These are phyloP conservation scores for Prionace glauca DNA, from an alignment of 2,797 vertebrate genomes.

Conservation along the genomic window DNA sequence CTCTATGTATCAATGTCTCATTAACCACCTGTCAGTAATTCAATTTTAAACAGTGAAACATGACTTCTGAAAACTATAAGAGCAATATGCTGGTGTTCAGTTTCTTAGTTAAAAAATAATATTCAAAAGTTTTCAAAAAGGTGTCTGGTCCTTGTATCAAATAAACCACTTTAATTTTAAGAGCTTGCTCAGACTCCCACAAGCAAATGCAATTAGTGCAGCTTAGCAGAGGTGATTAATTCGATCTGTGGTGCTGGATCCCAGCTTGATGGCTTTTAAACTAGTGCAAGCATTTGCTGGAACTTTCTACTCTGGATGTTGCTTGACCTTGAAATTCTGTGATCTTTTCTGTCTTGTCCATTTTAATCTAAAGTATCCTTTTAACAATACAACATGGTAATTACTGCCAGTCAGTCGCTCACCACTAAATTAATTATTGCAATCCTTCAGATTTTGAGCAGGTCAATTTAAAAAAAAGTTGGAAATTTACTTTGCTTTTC, in stretches of 20 bases:
- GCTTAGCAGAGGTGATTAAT: not conserved
- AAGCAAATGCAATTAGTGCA: not conserved
- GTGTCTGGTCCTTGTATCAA: not conserved
- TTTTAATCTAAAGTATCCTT: not conserved
- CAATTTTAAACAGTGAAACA: not conserved
- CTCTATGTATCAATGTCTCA: not conserved
- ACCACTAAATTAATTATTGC: not conserved
- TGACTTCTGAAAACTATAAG: not conserved
- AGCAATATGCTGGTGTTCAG: not conserved
- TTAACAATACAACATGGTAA: not conserved
- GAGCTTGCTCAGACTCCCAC: not conserved
- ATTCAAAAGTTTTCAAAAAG: not conserved
- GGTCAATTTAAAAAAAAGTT: not conserved
- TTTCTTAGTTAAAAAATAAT: not conserved
- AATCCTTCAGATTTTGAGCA: not conserved
- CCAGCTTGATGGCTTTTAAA: not conserved
- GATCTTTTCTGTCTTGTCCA: not conserved
- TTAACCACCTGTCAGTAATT: not conserved
- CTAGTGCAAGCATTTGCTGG: not conserved
- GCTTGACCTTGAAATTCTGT: not conserved
- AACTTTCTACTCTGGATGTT: not conserved
- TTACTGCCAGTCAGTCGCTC: not conserved
- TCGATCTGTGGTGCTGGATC: not conserved
- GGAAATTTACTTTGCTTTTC: not conserved
- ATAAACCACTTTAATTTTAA: not conserved